These are phyloP conservation scores for Campylomormyrus tamandua DNA, from an alignment of 2,113 vertebrate species.

Conservation along the genomic window DNA sequence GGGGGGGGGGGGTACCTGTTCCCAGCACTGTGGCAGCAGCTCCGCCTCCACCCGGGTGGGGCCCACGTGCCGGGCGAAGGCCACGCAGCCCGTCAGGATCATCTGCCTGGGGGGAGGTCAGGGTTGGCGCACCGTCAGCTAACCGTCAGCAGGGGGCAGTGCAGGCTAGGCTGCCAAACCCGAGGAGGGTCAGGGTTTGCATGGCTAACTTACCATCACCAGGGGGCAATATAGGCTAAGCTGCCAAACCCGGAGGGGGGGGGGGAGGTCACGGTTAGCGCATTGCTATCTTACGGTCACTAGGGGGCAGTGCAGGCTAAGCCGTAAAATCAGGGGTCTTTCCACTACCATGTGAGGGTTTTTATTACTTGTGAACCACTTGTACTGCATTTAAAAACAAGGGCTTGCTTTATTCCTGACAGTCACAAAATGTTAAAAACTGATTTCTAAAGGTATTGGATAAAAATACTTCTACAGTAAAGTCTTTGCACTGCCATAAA, in stretches of 20 bases:
- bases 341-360: background rate
- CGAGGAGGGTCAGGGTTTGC: background rate
- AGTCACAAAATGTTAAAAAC: background rate
- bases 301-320: background rate
- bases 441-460: background rate
- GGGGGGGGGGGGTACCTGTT: conserved; percentile 68
- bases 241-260: conserved; percentile 22
- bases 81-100: conserved; percentile 95
- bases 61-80: conserved; percentile 91
- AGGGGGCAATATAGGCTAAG: background rate
- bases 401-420: background rate
- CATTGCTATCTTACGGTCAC: background rate
- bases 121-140: background rate
- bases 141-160: background rate
- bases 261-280: no score
- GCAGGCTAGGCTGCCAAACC: background rate
- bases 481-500: background rate
- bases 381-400: background rate
- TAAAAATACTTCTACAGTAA: background rate
- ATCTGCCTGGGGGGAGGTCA: conserved; percentile 73
- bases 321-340: background rate
- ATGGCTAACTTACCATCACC: background rate
- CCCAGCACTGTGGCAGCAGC: conserved; percentile 95
- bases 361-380: background rate
- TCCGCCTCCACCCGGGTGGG: conserved; percentile 94